Evolutionary conservation across 2,113 vertebrate genomes (phyloP), one percentile per base, ranked within the genome.

Genomic region (Pogona vitticeps): DNA sequence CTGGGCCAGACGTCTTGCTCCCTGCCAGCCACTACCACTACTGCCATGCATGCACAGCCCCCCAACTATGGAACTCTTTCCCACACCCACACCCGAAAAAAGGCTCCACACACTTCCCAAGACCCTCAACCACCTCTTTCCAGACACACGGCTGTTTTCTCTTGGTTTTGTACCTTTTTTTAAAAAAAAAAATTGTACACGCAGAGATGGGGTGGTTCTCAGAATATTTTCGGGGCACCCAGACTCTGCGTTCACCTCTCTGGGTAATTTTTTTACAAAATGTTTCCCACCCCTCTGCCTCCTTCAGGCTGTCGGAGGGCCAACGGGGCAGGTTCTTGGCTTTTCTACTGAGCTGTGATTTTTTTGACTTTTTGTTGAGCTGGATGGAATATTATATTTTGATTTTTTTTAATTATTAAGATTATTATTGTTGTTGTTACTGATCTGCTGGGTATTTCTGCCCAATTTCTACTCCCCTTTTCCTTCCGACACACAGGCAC

Each of bases 331-430:
- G 82, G 40, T 3, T 80, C 82, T 84, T 80, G 42, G 82, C 68
- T 88, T 88, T 88, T 88, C 87, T 88, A 88, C 77, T 65, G 56
- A 84, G 82, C 87, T 88, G 87, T 88, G 75, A 88, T 80, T 80
- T 88, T 80, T 68, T 88, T 84, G 31, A 59, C 36, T 70, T 79
- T 79, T 80, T 83, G 65, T 83, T 76, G 67, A 52, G 76, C 71
- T 82, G 85, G 85, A 82, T 82, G 71, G 85, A 52, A 81, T 87
- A 86, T 86, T 81, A 86, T 86, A 82, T 87, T 86, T 86, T 87
- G 85, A 82, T 86, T 86, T 71, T 67, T 83, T 73, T 68, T 58
- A 26, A 65, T 65, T 65, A 65, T 65, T 65, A 46, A 56, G 75
- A 15, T 83, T 73, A 18, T 84, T 68, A 70, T 70, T 71, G 42